Conservation (phyloP, 30 jellyfish, hydroid and myxozoan species). For the Hydra vulgaris region DNA sequence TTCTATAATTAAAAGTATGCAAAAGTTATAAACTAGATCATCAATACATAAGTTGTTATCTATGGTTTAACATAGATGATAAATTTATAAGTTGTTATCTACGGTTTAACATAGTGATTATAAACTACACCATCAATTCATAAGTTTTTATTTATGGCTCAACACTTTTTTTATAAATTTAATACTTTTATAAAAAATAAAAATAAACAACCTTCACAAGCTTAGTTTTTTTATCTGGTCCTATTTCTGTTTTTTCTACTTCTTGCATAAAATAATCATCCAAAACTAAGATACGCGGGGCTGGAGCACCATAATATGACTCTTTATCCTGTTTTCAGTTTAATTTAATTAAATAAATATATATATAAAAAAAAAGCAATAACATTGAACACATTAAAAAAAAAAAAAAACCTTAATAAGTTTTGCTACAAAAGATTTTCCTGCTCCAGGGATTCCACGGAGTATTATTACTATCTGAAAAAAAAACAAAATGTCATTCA, state of each 20-base stretch:
- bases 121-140: neutral
- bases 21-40: neutral
- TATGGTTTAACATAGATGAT: neutral
- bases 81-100: neutral
- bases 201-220: slow-evolving; percentile 10
- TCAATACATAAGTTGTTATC: neutral
- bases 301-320: slow-evolving; percentile 62
- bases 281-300: slow-evolving; percentile 81
- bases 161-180: too few species aligned
- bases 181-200: neutral
- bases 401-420: slow-evolving; percentile 62
- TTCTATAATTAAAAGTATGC: slow-evolving; percentile 39
- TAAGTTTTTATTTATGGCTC: too few species aligned
- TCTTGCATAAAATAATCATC: slow-evolving; percentile 90
- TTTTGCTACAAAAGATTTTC: slow-evolving; percentile 84
- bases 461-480: slow-evolving; percentile 72
- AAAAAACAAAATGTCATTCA: too few species aligned
- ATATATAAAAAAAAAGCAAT: neutral
- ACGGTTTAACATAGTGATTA: neutral
- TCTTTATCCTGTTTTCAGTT: slow-evolving; percentile 60
- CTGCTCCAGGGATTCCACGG: slow-evolving; percentile 98
- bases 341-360: neutral
- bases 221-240: neutral
- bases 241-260: slow-evolving; percentile 15
- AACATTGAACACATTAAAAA: neutral